Percentiles rank a stretch among this genome's conserved stretches.
These are phyloP conservation scores for Artibeus lituratus DNA, from an alignment of 2,797 vertebrate species.

Conservation along the genomic window DNA sequence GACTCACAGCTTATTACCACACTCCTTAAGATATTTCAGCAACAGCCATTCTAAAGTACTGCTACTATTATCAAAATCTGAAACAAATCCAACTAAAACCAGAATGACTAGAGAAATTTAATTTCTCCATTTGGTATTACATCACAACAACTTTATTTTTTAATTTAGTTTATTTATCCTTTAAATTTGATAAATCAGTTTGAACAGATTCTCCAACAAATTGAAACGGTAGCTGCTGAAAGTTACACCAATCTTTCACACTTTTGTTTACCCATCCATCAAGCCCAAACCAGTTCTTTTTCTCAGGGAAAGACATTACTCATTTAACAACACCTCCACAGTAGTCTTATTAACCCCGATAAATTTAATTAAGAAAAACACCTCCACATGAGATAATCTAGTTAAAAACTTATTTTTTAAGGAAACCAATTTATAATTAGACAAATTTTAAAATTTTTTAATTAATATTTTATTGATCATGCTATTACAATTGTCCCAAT, in stretches of 20 bases:
- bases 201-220: conserved; percentile 5
- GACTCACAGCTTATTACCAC: conserved; percentile 48
- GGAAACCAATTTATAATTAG: not conserved
- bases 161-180: not conserved
- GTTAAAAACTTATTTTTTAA: conserved; percentile 2
- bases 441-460: not conserved
- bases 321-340: not conserved
- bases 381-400: not conserved
- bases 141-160: not conserved
- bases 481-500: not conserved
- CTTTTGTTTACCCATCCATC: not conserved
- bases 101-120: conserved; percentile 40
- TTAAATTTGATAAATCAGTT: not conserved
- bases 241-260: not conserved
- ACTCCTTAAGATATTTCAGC: not conserved
- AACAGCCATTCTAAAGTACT: not conserved
- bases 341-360: not conserved
- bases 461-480: no score
- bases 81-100: conserved; percentile 40
- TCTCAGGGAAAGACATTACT: conserved; percentile 18
- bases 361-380: not conserved
- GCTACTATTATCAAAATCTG: not conserved
- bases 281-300: not conserved
- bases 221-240: not conserved
- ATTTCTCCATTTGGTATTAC: conserved; percentile 1